Conservation (phyloP, 1,140 invertebrate genomes). For the Rhynchophorus ferrugineus region DNA sequence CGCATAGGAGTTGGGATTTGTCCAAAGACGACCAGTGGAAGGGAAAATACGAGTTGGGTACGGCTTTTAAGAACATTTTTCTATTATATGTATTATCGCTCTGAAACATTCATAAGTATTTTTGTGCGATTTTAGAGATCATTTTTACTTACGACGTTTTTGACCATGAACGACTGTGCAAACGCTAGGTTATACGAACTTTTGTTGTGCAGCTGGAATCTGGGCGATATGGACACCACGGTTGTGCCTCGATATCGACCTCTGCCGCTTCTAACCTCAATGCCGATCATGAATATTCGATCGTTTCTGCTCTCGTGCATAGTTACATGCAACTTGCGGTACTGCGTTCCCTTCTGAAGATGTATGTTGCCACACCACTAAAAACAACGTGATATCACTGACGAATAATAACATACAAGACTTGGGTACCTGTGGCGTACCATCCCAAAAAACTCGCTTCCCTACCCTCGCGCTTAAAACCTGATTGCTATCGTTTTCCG, state of each 20-base stretch:
- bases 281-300: conserved; percentile 71
- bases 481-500: conserved; percentile 73
- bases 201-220: conserved; percentile 89
- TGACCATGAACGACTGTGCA: conserved; percentile 63
- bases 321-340: conserved; percentile 54
- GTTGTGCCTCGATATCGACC: conserved; percentile 84
- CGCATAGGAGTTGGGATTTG: conserved; percentile 80
- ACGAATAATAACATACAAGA: background rate
- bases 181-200: conserved; percentile 76
- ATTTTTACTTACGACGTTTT: conserved; percentile 44
- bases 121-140: too few species aligned
- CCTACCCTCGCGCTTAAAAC: conserved; percentile 64
- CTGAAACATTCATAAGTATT: conserved; percentile 1
- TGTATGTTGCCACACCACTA: conserved; percentile 37
- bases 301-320: conserved; percentile 57
- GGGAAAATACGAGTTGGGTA: conserved; percentile 81
- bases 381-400: conserved; percentile 7
- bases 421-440: conserved; percentile 46
- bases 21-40: conserved; percentile 93
- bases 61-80: conserved; percentile 60
- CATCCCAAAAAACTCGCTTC: conserved; percentile 54
- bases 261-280: conserved; percentile 78
- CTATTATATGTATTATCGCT: conserved; percentile 5
- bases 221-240: conserved; percentile 86
- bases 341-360: conserved; percentile 65